These are phyloP conservation scores for Phasia obesa DNA, from an alignment of 2,888 invertebrate genomes.

Conservation along the genomic window DNA sequence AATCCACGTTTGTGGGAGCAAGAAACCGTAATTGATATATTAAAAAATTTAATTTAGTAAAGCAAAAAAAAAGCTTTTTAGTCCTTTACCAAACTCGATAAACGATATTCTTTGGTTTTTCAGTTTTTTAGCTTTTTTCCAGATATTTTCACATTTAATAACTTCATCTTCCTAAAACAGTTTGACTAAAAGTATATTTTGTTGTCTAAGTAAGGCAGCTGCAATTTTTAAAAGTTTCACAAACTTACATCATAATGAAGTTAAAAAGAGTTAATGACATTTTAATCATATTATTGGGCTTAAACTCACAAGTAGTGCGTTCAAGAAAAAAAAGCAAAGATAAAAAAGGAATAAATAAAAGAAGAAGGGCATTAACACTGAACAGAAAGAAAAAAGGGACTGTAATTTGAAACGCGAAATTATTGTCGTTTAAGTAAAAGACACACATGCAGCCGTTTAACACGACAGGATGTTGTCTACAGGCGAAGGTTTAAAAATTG, in stretches of 20 bases:
- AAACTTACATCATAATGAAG: conserved; percentile 53
- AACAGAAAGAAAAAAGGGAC: conserved; percentile 21
- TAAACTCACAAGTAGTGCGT: conserved; percentile 7
- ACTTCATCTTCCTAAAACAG: background rate
- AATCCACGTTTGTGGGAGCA: background rate
- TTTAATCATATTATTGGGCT: conserved; percentile 64
- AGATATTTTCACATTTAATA: conserved; percentile 28
- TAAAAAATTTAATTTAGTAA: background rate
- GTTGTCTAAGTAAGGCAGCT: conserved; percentile 38
- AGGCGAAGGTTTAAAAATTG: background rate
- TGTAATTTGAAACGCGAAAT: conserved; percentile 58
- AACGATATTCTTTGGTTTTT: no score
- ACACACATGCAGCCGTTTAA: background rate
- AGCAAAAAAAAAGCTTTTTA: background rate
- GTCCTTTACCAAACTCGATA: no score
- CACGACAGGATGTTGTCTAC: conserved; percentile 39
- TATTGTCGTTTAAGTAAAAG: conserved; percentile 42
- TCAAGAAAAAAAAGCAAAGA: background rate
- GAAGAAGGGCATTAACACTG: conserved; percentile 7
- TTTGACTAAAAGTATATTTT: conserved; percentile 16
- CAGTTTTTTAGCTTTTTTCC: background rate
- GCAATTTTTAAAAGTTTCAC: conserved; percentile 17
- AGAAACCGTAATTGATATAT: background rate
- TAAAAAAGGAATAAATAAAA: conserved; percentile 2
- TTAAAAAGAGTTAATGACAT: conserved; percentile 63